Conservation (phyloP, 1,140 invertebrate species). For the Zaprionus camerounensis region DNA sequence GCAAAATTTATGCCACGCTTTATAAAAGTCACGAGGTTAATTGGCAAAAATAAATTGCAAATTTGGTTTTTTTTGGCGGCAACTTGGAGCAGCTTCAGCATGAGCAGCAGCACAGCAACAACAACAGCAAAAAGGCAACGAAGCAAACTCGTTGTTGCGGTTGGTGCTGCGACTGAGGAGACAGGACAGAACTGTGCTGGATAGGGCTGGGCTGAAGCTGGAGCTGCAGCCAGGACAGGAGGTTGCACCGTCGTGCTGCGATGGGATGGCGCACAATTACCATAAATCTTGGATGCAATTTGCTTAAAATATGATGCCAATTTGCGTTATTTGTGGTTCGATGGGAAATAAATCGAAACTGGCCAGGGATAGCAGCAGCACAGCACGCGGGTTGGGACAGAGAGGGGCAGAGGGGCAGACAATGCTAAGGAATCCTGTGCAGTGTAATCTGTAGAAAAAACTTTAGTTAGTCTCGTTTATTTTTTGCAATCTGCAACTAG, state of each 20-base stretch:
- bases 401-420: not conserved
- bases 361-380: slow-evolving; percentile 39
- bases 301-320: slow-evolving; percentile 83
- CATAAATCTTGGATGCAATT: slow-evolving; percentile 82
- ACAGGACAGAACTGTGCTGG: not conserved
- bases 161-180: slow-evolving; percentile 30
- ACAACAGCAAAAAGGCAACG: slow-evolving; percentile 33
- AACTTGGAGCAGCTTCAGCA: slow-evolving; percentile 55
- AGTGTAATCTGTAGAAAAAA: not conserved
- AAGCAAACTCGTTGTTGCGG: slow-evolving; percentile 54
- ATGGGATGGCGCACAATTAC: slow-evolving; percentile 78
- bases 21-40: slow-evolving; percentile 83
- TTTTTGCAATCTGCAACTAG: slow-evolving; percentile 7
- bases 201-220: slow-evolving; percentile 1
- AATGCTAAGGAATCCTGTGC: not conserved
- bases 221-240: slow-evolving; percentile 22
- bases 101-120: slow-evolving; percentile 36
- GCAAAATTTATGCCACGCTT: slow-evolving; percentile 80
- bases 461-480: not conserved
- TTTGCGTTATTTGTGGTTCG: slow-evolving; percentile 83
- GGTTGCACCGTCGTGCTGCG: slow-evolving; percentile 38
- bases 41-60: slow-evolving; percentile 83
- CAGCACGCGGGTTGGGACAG: not conserved
- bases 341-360: slow-evolving; percentile 80
- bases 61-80: slow-evolving; percentile 71